Evolutionary conservation across 2,113 vertebrate genomes (phyloP).

Genomic region (Ahaetulla prasina): DNA sequence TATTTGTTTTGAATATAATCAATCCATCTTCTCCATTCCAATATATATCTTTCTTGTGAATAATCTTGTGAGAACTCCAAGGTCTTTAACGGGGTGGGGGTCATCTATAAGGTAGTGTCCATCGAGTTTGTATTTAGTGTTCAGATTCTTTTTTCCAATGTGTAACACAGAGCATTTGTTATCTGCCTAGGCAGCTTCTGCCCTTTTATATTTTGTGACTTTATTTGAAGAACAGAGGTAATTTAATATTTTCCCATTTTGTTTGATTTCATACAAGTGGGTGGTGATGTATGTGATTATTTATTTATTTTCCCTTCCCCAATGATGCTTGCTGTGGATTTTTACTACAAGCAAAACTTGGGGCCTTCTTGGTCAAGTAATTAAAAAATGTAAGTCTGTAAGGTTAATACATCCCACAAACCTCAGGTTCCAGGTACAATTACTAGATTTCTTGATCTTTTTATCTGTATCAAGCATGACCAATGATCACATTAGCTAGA

Average conservation of each 20-base stretch:
- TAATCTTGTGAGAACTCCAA: too few species aligned
- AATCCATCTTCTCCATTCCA: too few species aligned
- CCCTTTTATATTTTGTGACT: slow-evolving; percentile 25
- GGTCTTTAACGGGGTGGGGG: too few species aligned
- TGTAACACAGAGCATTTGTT: too few species aligned
- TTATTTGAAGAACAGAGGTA: slow-evolving; percentile 39
- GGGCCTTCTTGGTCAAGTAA: background rate
- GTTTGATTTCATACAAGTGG: slow-evolving; percentile 48
- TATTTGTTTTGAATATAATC: too few species aligned
- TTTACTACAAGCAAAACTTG: slow-evolving; percentile 37
- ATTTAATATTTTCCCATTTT: slow-evolving; percentile 55
- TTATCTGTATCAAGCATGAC: background rate
- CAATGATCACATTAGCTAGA: background rate
- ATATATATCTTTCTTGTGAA: too few species aligned
- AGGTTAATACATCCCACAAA: background rate
- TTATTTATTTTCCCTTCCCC: background rate
- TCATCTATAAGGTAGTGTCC: too few species aligned
- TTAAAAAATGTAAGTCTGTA: background rate
- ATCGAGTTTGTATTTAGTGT: too few species aligned
- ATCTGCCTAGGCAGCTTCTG: slow-evolving; percentile 35
- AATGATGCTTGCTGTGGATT: slow-evolving; percentile 15
- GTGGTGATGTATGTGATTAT: background rate
- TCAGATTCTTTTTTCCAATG: too few species aligned
- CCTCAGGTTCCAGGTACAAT: background rate
- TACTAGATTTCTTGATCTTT: background rate